Conservation (phyloP, 2,797 vertebrate genomes). For the Squalus acanthias region DNA sequence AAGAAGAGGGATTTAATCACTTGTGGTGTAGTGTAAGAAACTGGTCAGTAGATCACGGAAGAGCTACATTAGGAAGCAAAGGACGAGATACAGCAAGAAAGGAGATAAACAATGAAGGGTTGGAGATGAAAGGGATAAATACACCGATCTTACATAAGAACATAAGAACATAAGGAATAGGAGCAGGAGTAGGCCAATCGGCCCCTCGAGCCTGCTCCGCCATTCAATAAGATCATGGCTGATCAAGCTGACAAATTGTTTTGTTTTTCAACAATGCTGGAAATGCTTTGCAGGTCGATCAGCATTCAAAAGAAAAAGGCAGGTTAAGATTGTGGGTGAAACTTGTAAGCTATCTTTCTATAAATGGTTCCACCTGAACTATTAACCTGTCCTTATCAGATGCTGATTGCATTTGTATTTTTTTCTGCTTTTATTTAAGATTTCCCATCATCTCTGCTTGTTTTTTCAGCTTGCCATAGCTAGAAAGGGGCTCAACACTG, state of each 20-base stretch:
- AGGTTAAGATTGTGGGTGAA: neutral
- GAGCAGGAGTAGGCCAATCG: too few species aligned
- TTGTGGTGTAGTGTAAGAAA: neutral
- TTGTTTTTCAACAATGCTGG: neutral
- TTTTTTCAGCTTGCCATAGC: neutral
- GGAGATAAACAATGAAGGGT: neutral
- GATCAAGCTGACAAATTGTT: neutral
- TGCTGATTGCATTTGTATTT: neutral
- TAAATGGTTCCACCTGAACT: neutral
- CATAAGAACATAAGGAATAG: too few species aligned
- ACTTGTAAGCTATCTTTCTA: neutral
- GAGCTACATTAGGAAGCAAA: neutral
- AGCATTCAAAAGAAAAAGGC: neutral
- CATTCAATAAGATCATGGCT: neutral
- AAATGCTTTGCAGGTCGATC: neutral
- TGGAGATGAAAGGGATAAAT: neutral
- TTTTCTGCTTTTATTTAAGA: neutral
- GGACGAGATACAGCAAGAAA: neutral
- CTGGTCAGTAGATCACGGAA: neutral
- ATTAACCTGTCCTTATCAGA: neutral
- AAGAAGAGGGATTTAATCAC: neutral
- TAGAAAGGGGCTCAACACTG: neutral
- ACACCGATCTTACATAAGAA: too few species aligned
- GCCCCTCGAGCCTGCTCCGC: too few species aligned
- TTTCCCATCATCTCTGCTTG: neutral